Evolutionary conservation across 2,888 invertebrate species (phyloP), one percentile per base, ranked within the genome.

Genomic region (Alsophila aescularia): DNA sequence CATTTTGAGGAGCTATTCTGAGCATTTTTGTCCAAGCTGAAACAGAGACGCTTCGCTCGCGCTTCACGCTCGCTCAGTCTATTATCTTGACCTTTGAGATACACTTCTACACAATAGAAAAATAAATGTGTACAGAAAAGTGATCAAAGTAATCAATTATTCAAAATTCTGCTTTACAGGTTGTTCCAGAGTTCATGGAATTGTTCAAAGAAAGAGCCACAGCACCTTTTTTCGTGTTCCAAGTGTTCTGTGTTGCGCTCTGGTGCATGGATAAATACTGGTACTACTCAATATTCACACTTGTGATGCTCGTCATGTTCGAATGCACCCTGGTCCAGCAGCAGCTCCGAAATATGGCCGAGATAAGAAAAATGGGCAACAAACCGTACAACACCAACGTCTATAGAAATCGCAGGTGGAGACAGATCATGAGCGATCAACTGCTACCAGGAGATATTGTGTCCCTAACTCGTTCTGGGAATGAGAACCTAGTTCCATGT

Each of bases 251-350:
- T 78, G 99, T 99, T 39, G 97, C 96, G 9, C 92, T 99, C 2
- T 99, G 99, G 99, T 99, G 99, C 88, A 92, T 99, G 66, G 99
- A 99, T 81, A 98, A 98, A 80, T 99, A 98, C 86, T 98, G 98
- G 98, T 97, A 98, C 83, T 99, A 99, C 85, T 98, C 98, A 48
- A 94, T 99, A 56, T 99, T 99, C 83, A 99, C 99, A 0, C 93
- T 99, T 0, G 93, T 97, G 47, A 99, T 99, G 99, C 93, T 99
- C 51, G 95, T 99, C 18, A 95, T 98, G 73, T 99, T 99, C 81
- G 99, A 99, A 84, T 99, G 98, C 67, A 99, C 99, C 0, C 93
- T 99, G 49, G 99, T 99, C 0, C 98, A 99, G 71, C 99, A 99
- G 79, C 99, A 99, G 79, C 86, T 99, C 49, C 93, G 97, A 61